Percentiles rank a stretch among this genome's conserved stretches.
phyloP scores from a whole-genome alignment of 2,888 invertebrate species.

The Ganaspis brasiliensis region DNA sequence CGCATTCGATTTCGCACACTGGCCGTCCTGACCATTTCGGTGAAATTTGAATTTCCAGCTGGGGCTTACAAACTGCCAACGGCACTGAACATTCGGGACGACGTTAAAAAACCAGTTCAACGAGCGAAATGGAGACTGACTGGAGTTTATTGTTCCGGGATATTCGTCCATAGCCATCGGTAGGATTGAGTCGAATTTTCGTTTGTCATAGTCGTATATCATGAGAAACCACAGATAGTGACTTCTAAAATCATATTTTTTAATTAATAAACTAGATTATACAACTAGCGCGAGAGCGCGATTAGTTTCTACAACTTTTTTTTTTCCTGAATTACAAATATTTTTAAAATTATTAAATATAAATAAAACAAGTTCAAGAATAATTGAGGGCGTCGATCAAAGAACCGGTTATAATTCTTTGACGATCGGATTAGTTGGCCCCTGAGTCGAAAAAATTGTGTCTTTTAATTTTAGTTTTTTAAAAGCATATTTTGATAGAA shows the following conservation, averaged over 20 bases:
- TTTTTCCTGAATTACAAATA: too few relatives aligned
- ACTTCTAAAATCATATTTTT: neutral
- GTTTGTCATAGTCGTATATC: neutral
- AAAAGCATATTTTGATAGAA: too few relatives aligned
- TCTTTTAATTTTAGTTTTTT: too few relatives aligned
- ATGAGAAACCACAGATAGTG: neutral
- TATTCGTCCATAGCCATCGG: slow-evolving; percentile 40
- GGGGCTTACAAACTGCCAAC: slow-evolving; percentile 38
- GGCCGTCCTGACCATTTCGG: slow-evolving; percentile 47
- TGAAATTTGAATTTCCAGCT: slow-evolving; percentile 55
- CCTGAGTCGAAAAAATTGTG: too few relatives aligned
- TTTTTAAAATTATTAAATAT: too few relatives aligned
- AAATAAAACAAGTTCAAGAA: too few relatives aligned
- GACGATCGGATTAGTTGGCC: too few relatives aligned
- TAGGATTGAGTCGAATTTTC: neutral
- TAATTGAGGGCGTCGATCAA: too few relatives aligned
- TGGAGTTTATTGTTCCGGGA: slow-evolving; percentile 53
- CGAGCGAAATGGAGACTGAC: slow-evolving; percentile 33
- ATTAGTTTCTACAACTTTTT: too few relatives aligned
- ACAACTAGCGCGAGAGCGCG: too few relatives aligned
- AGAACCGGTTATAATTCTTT: too few relatives aligned
- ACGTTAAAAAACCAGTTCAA: slow-evolving; percentile 48
- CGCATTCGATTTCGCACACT: slow-evolving; percentile 50
- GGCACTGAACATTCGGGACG: slow-evolving; percentile 50
- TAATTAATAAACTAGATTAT: too few relatives aligned